Evolutionary conservation across 1,140 invertebrate species (phyloP), one percentile per base, ranked within the genome.

Genomic region (Pteromalus puparum): DNA sequence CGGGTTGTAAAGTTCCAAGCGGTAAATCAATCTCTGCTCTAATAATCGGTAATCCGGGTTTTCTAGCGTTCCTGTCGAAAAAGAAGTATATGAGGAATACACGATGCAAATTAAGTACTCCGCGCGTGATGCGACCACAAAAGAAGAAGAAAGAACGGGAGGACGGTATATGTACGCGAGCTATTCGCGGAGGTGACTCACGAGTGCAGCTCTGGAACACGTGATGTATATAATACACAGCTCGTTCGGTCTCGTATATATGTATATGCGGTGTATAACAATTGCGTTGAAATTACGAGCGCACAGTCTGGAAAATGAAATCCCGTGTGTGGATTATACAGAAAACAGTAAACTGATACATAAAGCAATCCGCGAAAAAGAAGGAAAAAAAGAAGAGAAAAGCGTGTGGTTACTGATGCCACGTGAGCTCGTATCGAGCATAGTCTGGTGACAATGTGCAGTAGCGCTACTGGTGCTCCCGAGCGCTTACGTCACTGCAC

Each of bases 151-250:
- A n/a, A 82, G 72, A 82, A 48, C 15, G 82, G 46, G 68, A 86
- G 85, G 84, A 85, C n/a, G 70, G 46, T 70, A 61, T 9, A 13
- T 65, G 70, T n/a, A n/a, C 46, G n/a, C 46, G 26, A 81, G 81
- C 82, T 88, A 88, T 87, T 88, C 85, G 72, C 70, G 77, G 84
- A 84, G 77, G 61, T 86, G 88, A 89, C 80, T 87, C 88, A 86
- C 74, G 81, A 81, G 86, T 30, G 61, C 21, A n/a, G 28, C 82
- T 78, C 82, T 78, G 75, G 61, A 78, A 61, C 82, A 83, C 82
- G 75, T 48, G 67, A 70, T 65, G 75, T 10, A 2, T 21, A 82
- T 42, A 83, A 42, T 9, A 42, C 38, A 42, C 38, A 38, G 7
- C 38, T 5, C 38, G 9, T 9, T 9, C 38, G 9, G 7, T 34